Evolutionary conservation across 2,113 vertebrate species (phyloP), one percentile per base, ranked within the genome.

Genomic region (Esox niger): DNA sequence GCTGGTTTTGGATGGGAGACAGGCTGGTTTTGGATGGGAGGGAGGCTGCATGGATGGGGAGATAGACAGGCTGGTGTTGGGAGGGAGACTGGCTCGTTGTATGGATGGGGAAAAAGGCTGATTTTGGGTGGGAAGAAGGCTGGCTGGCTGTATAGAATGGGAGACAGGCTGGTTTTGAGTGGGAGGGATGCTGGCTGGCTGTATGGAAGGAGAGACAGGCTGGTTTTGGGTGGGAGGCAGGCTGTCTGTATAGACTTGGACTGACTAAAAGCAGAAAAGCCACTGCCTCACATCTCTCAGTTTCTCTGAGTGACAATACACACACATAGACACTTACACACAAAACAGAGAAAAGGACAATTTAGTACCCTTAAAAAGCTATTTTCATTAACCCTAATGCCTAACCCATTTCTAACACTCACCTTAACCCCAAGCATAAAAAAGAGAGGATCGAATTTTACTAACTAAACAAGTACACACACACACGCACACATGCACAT

Each of bases 101-200:
- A 32, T 62, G 26, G 62, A 68, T 27, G 64, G 17, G 77, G 74
- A 80, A 66, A n/a, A n/a, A n/a, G 73, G 80, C 71, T 71, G 77
- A 71, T 77, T n/a, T n/a, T n/a, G n/a, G 73, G 71, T 83, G 84
- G 82, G 81, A n/a, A n/a, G n/a, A n/a, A 88, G 83, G 81, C 77
- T 6, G 68, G 49, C 66, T 77, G 74, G 68, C 80, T 77, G 57
- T 9, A 32, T 62, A n/a, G 62, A 68, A 23, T 60, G 17, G 77
- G 74, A 80, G 68, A n/a, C n/a, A n/a, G 73, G 80, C 71, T 71
- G 77, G 73, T 77, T n/a, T n/a, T n/a, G n/a, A 72, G 71, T 83
- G 84, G 82, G 81, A 88, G 83, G 82, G 81, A 88, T 82, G 81
- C 77, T 6, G 68, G 49, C 66, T 77, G 74, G 68, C 80, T 77